Percentiles rank a stretch among this genome's conserved stretches.
Conservation (phyloP, 2,797 vertebrate genomes). For the Vireo griseus region DNA sequence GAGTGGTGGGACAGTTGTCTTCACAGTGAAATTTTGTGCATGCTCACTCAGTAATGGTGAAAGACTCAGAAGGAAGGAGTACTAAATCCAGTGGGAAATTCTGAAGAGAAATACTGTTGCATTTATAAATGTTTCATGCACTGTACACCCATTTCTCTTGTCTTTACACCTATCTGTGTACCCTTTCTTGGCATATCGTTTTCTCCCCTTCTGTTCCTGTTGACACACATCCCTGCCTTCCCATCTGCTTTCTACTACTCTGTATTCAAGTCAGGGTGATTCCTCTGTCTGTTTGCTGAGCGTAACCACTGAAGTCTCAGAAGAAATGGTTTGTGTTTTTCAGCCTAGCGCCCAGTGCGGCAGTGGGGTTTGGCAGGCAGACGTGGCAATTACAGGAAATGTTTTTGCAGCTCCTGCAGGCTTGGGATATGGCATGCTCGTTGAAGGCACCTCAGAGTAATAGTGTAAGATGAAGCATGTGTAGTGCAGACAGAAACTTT, state of each 20-base stretch:
- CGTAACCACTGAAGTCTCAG: neutral
- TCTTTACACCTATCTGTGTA: neutral
- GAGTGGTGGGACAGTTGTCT: neutral
- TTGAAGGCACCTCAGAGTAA: neutral
- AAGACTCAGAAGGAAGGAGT: neutral
- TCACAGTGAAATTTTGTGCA: rapidly evolving
- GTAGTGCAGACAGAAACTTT: neutral
- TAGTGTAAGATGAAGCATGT: neutral
- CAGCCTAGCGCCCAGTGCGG: neutral
- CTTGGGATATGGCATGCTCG: neutral
- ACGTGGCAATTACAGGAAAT: neutral
- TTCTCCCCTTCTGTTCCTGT: slow-evolving; percentile 13
- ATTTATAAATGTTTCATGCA: neutral
- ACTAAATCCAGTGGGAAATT: neutral
- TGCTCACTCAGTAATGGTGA: neutral
- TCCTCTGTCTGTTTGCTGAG: neutral
- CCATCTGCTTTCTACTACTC: slow-evolving; percentile 5
- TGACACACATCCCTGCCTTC: slow-evolving; percentile 9
- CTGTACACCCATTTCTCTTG: neutral
- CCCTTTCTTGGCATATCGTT: neutral
- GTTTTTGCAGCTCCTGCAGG: neutral
- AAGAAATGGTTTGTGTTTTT: neutral
- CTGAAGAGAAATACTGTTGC: neutral
- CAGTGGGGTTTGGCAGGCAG: neutral
- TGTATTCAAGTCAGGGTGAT: neutral